A percentile compares a stretch with the other conserved stretches of the same genome.
phyloP scores from a whole-genome alignment of 2,888 invertebrate genomes.

The Apocheima hispidaria region DNA sequence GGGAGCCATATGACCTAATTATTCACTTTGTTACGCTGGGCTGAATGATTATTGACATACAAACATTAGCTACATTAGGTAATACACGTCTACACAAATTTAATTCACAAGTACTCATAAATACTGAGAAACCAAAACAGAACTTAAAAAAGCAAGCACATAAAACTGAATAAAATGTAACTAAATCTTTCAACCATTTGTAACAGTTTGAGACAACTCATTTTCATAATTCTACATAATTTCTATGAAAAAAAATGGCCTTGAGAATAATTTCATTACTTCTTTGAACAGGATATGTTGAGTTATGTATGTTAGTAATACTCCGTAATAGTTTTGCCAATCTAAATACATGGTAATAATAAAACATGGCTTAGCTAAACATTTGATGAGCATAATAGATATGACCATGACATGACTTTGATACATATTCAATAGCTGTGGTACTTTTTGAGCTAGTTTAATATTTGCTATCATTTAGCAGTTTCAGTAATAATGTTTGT shows the following conservation, averaged over 20 bases:
- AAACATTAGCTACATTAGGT: too few relatives aligned
- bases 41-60: not conserved
- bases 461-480: not conserved
- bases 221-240: not conserved
- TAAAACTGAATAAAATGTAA: too few relatives aligned
- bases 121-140: too few relatives aligned
- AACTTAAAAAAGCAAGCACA: too few relatives aligned
- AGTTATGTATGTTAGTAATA: not conserved
- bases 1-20: constrained; percentile 7
- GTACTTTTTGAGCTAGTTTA: constrained; percentile 12
- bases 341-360: too few relatives aligned
- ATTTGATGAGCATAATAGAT: constrained; percentile 11
- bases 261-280: constrained; percentile 7
- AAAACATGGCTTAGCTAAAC: not conserved
- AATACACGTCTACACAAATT: too few relatives aligned
- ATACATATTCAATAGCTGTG: not conserved
- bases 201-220: too few relatives aligned
- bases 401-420: constrained; percentile 19
- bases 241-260: constrained; percentile 13
- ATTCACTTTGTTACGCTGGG: not conserved
- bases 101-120: too few relatives aligned
- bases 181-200: too few relatives aligned
- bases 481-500: too few relatives aligned
- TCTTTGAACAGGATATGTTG: not conserved
- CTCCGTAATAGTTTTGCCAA: not conserved